Percentiles rank a stretch among this genome's conserved stretches.
Evolutionary conservation across 2,797 vertebrate species (phyloP).

Genomic region (Lacerta bilineata): DNA sequence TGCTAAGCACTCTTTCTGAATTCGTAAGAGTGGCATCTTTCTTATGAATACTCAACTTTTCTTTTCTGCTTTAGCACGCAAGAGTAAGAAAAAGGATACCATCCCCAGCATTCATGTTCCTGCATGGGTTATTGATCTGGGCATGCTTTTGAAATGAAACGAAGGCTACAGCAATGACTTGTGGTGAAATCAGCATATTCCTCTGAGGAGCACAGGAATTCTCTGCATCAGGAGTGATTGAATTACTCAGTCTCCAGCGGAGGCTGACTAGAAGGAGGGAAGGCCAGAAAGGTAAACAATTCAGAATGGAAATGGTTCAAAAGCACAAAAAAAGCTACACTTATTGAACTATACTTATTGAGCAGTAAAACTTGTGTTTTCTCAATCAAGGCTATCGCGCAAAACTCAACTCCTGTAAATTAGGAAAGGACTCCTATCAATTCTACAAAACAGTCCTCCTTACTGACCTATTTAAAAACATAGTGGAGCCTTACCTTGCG

Average conservation of each 20-base stretch:
- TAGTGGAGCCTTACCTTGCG: not conserved
- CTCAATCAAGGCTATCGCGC: not conserved
- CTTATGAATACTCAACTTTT: constrained; percentile 3
- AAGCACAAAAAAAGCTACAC: not conserved
- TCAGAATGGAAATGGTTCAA: not conserved
- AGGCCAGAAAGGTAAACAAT: not conserved
- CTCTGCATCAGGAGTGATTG: not conserved
- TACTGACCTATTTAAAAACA: not conserved
- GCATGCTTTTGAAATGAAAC: not conserved
- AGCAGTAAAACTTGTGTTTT: not conserved
- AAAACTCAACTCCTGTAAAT: not conserved
- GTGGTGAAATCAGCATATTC: not conserved
- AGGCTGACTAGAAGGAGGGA: not conserved
- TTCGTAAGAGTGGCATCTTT: not conserved
- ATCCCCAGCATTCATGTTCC: not conserved
- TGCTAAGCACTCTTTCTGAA: not conserved
- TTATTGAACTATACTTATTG: not conserved
- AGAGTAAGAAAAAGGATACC: not conserved
- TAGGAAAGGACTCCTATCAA: not conserved
- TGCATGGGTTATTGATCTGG: not conserved
- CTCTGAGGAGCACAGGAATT: not conserved
- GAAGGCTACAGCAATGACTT: not conserved
- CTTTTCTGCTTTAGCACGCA: not conserved
- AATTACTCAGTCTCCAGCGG: not conserved
- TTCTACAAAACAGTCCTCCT: not conserved